Percentiles rank a stretch among this genome's conserved stretches.
phyloP scores from a whole-genome alignment of 2,113 vertebrate genomes.

The human (Homo sapiens) region GRCh38 chr5:52062501-52063000 shows the following conservation, averaged over 20 bases:
- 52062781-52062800: background rate
- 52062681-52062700: background rate
- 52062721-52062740: background rate
- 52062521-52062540: too few relatives aligned
- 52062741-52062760: background rate
- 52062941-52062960: too few relatives aligned
- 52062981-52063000: background rate
- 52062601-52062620: too few relatives aligned
- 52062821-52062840: background rate
- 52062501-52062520: too few relatives aligned
- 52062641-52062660: too few relatives aligned
- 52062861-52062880: background rate
- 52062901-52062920: too few relatives aligned
- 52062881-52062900: too few relatives aligned
- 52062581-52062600: too few relatives aligned
- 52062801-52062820: background rate
- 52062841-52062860: background rate
- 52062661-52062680: background rate
- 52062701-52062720: background rate
- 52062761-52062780: background rate
- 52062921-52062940: fast-evolving
- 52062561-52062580: too few relatives aligned
- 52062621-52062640: too few relatives aligned
- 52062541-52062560: too few relatives aligned
- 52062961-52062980: background rate